These are phyloP conservation scores for Nothocercus julius DNA, from an alignment of 2,113 vertebrate genomes.

Conservation along the genomic window DNA sequence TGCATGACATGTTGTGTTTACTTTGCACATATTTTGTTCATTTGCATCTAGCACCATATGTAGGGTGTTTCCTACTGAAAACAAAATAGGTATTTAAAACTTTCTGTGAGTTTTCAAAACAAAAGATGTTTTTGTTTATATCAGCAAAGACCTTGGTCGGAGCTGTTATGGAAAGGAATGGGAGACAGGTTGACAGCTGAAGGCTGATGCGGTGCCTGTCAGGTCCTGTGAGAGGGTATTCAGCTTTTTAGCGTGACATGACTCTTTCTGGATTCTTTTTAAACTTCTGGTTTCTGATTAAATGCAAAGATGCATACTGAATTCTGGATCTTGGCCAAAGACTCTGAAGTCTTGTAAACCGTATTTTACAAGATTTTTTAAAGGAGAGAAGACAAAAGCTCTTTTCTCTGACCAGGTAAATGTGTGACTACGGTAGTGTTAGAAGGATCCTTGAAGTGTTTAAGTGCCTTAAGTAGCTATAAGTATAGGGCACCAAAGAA, in stretches of 20 bases:
- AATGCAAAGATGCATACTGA: neutral
- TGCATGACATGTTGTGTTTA: neutral
- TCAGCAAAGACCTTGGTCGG: neutral
- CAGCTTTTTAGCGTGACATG: neutral
- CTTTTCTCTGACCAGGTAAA: neutral
- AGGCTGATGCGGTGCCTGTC: neutral
- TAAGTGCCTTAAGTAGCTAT: neutral
- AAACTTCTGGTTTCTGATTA: neutral
- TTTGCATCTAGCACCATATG: neutral
- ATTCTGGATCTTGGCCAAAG: neutral
- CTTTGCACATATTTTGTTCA: neutral
- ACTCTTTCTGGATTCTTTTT: neutral
- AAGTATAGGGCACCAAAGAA: neutral
- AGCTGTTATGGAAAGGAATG: neutral
- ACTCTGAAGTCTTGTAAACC: neutral
- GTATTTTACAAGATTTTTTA: neutral
- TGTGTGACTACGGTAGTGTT: neutral
- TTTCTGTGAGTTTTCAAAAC: neutral
- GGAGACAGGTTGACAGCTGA: neutral
- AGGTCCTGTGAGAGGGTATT: neutral
- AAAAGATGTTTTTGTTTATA: neutral
- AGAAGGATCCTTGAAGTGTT: slow-evolving; percentile 37
- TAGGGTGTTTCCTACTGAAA: neutral
- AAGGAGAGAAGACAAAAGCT: neutral
- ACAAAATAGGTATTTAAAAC: neutral